Evolutionary conservation across 2,113 vertebrate genomes (phyloP).

Genomic region (Pipa parva): DNA sequence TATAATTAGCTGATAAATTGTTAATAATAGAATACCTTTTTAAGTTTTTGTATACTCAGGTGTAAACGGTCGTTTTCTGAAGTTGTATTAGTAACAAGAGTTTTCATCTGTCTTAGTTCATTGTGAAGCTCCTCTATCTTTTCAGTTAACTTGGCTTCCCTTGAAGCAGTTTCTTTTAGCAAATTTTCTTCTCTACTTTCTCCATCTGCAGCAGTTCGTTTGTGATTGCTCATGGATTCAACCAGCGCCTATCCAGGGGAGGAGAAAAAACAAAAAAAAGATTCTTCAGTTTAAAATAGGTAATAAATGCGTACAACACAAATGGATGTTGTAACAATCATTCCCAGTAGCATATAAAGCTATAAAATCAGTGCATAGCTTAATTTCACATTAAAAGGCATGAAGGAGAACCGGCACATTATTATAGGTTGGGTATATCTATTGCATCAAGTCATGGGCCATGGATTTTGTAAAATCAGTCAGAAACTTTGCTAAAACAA

Average conservation of each 20-base stretch:
- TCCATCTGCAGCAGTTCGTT: slow-evolving; percentile 71
- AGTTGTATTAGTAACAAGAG: slow-evolving; percentile 58
- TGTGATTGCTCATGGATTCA: slow-evolving; percentile 73
- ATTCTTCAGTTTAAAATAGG: not conserved
- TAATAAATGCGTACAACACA: no score
- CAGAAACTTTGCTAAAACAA: no score
- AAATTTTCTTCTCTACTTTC: slow-evolving; percentile 72
- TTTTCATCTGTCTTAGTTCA: slow-evolving; percentile 65
- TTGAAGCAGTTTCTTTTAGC: slow-evolving; percentile 69
- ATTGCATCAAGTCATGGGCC: no score
- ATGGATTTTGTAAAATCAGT: no score
- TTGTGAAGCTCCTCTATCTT: slow-evolving; percentile 68
- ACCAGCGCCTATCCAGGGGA: slow-evolving; percentile 75
- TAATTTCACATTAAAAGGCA: no score
- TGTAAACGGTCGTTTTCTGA: slow-evolving; percentile 67
- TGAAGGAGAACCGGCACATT: no score
- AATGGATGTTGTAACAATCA: no score
- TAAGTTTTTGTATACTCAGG: slow-evolving; percentile 58
- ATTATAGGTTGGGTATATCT: no score
- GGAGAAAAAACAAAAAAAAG: not conserved
- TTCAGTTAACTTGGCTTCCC: slow-evolving; percentile 70
- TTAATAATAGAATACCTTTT: slow-evolving; percentile 74
- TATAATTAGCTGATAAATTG: no score
- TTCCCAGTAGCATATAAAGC: no score
- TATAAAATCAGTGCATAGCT: no score